Base-by-base conservation (phyloP, 2,888 invertebrate genomes). In the Xanthia icteritia region DNA sequence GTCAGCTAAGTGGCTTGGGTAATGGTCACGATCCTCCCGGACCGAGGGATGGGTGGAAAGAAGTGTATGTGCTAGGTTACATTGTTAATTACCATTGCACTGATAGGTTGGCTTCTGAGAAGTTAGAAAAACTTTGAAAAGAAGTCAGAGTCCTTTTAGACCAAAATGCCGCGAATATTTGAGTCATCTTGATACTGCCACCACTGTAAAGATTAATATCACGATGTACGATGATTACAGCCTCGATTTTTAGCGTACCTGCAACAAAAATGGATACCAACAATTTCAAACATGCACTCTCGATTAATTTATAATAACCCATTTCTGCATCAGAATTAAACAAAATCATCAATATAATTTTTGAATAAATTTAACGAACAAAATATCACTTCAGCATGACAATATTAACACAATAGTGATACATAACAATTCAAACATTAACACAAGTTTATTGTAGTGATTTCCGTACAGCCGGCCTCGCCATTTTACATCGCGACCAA, bases 391-490 rank as follows among this genome's bases (percentile, higher is more conserved):
- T 69, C 80, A 78, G 75, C 77, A 76, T 82, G 87, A 88, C 78
- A 84, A 80, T 77, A 86, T 86, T 88, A 88, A 88, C 76, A 81
- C 82, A 83, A 87, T 79, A 89, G 87, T 88, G 87, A 87, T 85
- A 86, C 84, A 88, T 88, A 88, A 88, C 85, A 89, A 88, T 88
- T 81, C 83, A 79, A 86, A 85, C 88, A 95, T 94, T 95, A 95
- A 94, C 92, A 92, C 92, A 92, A 94, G 89, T 95, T 95, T 95
- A 95, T 94, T 93, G 93, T 92, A 89, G 91, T 93, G 94, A 94
- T 95, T 94, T 92, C 92, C 92, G 93, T 94, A 92, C 92, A 91
- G 85, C 90, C 90, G 89, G 92, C 91, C 93, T 86, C 89, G 84
- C 89, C 90, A 91, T 92, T 93, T 82, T 93, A 93, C 93, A 95